These are phyloP conservation scores for Rhynchophorus ferrugineus DNA, from an alignment of 1,140 invertebrate species.

Conservation along the genomic window DNA sequence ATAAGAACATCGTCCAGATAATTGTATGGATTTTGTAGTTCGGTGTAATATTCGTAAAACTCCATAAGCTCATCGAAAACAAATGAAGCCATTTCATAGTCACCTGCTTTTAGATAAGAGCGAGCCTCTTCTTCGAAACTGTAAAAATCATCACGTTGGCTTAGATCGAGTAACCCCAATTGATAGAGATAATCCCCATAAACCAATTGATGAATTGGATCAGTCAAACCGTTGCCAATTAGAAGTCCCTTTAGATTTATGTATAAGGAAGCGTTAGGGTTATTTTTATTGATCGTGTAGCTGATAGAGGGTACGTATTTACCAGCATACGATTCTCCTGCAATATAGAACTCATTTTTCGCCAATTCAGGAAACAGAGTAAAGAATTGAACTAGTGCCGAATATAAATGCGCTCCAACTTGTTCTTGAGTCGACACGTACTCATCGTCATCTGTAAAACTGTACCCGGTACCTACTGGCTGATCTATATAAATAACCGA, in stretches of 20 bases:
- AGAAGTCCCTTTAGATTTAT: slow-evolving; percentile 66
- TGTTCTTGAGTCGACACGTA: slow-evolving; percentile 57
- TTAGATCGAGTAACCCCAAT: slow-evolving; percentile 63
- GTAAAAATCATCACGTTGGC: slow-evolving; percentile 48
- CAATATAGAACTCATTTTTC: slow-evolving; percentile 61
- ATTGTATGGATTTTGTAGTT: too few relatives aligned
- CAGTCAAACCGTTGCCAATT: slow-evolving; percentile 76
- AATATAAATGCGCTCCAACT: slow-evolving; percentile 58
- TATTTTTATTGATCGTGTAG: slow-evolving; percentile 64
- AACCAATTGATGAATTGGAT: slow-evolving; percentile 61
- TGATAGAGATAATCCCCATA: slow-evolving; percentile 68
- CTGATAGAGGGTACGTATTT: slow-evolving; percentile 72
- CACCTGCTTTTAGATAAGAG: too few relatives aligned
- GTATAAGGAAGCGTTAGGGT: slow-evolving; percentile 48
- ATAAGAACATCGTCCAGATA: too few relatives aligned
- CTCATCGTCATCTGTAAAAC: slow-evolving; percentile 53
- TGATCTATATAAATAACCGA: slow-evolving; percentile 77
- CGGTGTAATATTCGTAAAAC: too few relatives aligned
- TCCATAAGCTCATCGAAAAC: too few relatives aligned
- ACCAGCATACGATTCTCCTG: slow-evolving; percentile 81
- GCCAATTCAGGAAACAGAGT: slow-evolving; percentile 60
- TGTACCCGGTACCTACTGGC: slow-evolving; percentile 74
- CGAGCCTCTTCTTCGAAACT: too few relatives aligned
- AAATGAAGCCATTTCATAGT: too few relatives aligned
- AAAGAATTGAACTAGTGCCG: slow-evolving; percentile 62